A percentile compares a stretch with the other conserved stretches of the same genome.
These are phyloP conservation scores for Panagrolaimus sp. DNA, from an alignment of 1,140 invertebrate species.

Conservation along the genomic window DNA sequence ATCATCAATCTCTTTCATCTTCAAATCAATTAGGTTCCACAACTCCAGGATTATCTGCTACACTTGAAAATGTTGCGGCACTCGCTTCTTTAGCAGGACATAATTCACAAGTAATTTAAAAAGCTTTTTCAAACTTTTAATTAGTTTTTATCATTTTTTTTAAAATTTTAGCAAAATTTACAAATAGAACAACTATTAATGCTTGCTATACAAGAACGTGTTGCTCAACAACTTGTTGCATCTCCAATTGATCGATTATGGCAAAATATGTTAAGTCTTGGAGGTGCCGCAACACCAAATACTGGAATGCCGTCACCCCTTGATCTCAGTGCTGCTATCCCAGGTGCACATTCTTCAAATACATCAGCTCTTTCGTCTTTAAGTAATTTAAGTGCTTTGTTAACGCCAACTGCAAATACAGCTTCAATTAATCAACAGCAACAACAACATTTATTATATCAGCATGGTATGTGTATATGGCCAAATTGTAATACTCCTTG, in stretches of 20 bases:
- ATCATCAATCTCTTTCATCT: too few species aligned
- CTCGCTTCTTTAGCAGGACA: not conserved
- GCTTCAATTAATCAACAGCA: constrained; percentile 9
- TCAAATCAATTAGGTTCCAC: not conserved
- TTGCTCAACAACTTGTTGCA: constrained; percentile 32
- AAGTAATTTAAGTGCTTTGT: not conserved
- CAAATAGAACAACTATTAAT: constrained; percentile 38
- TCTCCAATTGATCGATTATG: constrained; percentile 6
- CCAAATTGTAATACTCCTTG: constrained; percentile 50
- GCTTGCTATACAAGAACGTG: constrained; percentile 46
- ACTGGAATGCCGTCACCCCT: constrained; percentile 15
- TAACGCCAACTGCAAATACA: constrained; percentile 18
- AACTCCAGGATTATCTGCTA: not conserved
- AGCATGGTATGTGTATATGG: constrained; percentile 53
- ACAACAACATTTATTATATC: constrained; percentile 33
- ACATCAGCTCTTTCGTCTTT: not conserved
- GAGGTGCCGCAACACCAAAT: constrained; percentile 22
- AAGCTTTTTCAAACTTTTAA: too few species aligned
- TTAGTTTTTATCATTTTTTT: too few species aligned
- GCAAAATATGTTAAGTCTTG: not conserved
- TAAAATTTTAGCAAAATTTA: too few species aligned
- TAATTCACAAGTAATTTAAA: not conserved
- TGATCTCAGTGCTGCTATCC: not conserved
- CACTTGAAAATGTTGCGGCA: not conserved
- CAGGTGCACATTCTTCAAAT: constrained; percentile 18